Conservation (phyloP, 1,140 invertebrate genomes). For the Pachypeltis micranthus region DNA sequence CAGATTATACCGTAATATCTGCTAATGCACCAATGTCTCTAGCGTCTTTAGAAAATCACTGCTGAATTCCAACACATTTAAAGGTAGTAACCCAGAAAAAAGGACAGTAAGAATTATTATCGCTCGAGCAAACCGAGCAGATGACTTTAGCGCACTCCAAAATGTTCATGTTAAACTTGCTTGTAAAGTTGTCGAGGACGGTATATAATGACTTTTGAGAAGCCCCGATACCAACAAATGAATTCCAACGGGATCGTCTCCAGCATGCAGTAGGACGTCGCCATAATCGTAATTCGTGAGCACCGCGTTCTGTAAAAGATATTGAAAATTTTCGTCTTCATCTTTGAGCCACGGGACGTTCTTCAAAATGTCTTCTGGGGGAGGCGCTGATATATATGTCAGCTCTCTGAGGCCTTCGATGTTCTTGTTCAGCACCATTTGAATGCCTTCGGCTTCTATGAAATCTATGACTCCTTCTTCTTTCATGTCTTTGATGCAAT, state of each 20-base stretch:
- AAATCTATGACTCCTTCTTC: constrained; percentile 12
- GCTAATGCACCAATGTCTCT: too few relatives aligned
- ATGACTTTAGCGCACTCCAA: too few relatives aligned
- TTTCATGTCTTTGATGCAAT: constrained; percentile 13
- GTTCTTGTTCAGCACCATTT: not conserved
- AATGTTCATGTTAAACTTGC: not conserved
- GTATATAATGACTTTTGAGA: constrained; percentile 1
- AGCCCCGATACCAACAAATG: constrained; percentile 5
- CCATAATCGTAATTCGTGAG: constrained; percentile 7
- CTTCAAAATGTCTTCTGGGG: constrained; percentile 8
- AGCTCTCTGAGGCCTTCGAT: not conserved
- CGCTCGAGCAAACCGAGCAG: too few relatives aligned
- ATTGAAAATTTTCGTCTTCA: not conserved
- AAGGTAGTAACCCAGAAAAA: too few relatives aligned
- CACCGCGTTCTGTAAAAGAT: not conserved
- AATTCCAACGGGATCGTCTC: constrained; percentile 6
- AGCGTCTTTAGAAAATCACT: too few relatives aligned
- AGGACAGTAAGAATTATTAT: too few relatives aligned
- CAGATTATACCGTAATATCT: too few relatives aligned
- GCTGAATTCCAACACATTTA: too few relatives aligned
- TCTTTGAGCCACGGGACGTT: constrained; percentile 10
- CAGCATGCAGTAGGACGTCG: not conserved
- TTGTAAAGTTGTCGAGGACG: not conserved
- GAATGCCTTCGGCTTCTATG: constrained; percentile 9
- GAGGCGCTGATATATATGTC: not conserved